Percentiles rank a stretch among this genome's conserved stretches.
Conservation (phyloP, 2,113 vertebrate genomes). For the Spermophilus dauricus region DNA sequence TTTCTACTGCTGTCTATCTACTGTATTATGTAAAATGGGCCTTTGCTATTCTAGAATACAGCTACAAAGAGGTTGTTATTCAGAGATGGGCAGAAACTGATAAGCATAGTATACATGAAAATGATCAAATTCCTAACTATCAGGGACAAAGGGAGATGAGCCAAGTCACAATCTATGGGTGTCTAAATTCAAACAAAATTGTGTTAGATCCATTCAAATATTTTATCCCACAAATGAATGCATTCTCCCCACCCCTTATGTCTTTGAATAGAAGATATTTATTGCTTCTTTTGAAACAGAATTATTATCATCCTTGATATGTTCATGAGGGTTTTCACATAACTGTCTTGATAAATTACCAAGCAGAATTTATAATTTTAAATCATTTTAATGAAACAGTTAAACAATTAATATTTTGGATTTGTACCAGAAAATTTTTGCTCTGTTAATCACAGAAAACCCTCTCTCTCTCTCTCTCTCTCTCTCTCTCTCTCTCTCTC, state of each 20-base stretch:
- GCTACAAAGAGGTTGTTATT: neutral
- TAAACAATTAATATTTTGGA: slow-evolving; percentile 89
- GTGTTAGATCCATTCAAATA: neutral
- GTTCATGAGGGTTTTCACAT: slow-evolving; percentile 3
- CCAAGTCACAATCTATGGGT: neutral
- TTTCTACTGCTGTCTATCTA: neutral
- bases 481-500: no score
- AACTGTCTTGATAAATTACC: slow-evolving; percentile 13
- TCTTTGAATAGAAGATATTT: neutral
- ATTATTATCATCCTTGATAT: neutral
- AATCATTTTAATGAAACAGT: slow-evolving; percentile 91
- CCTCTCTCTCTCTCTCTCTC: slow-evolving; percentile 27
- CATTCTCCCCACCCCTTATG: neutral
- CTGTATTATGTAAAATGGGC: neutral
- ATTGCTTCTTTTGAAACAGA: neutral
- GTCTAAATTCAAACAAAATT: neutral
- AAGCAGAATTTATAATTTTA: slow-evolving; percentile 80
- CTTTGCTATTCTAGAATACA: neutral
- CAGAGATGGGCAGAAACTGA: neutral
- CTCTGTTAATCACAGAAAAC: slow-evolving; percentile 86
- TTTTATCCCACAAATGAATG: neutral
- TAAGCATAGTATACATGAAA: neutral
- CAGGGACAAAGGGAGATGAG: neutral
- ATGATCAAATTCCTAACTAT: neutral
- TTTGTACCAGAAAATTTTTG: slow-evolving; percentile 87